Base-by-base conservation (phyloP, 2,888 invertebrate species). In the Rapana venosa region DNA sequence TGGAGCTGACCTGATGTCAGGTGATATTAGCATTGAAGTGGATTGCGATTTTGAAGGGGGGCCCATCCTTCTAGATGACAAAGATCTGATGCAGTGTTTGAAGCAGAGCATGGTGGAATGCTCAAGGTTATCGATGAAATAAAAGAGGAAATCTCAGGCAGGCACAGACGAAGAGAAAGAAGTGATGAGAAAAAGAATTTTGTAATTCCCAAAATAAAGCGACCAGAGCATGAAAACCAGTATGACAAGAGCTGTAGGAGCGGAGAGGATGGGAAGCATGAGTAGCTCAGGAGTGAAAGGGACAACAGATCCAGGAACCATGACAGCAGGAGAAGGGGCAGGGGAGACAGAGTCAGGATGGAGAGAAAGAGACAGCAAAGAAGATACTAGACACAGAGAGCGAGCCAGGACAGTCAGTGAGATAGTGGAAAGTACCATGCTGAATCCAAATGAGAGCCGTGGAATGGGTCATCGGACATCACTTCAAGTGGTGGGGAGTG, bases 71-170 rank as follows among this genome's bases (percentile, higher is more conserved):
- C 81, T 81, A n/a, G 84, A 22, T 70, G 88, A 88, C 58, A 84
- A 88, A 66, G 88, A 88, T n/a, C 58, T 88, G 61, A 88, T 61
- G 83, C 88, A 58, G 88, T 58, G 2, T 83, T 88, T 66, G 85
- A 85, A 79, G 79, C 86, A 86, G 86, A 66, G 58, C 86, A 86
- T 22, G 86, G 66, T n/a, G 15, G 22, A 4, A 6, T 35, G 61
- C 66, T 86, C 58, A 58, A 32, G n/a, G 20, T 86, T 13, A 32
- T 86, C 35, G 86, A 86, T 86, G 86, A 86, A 66, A 35, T 86
- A 20, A 35, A 66, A 20, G 66, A 22, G 20, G n/a, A n/a, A 66
- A 35, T 58, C 30, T 4, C 26, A 36, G n/a, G 47, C 22, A 58
- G 22, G 58, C n/a, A 30, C 58, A 58, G 13, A 30, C 13, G 1